Conservation (phyloP, 2,113 vertebrate species). For the Oxyruncus cristatus region DNA sequence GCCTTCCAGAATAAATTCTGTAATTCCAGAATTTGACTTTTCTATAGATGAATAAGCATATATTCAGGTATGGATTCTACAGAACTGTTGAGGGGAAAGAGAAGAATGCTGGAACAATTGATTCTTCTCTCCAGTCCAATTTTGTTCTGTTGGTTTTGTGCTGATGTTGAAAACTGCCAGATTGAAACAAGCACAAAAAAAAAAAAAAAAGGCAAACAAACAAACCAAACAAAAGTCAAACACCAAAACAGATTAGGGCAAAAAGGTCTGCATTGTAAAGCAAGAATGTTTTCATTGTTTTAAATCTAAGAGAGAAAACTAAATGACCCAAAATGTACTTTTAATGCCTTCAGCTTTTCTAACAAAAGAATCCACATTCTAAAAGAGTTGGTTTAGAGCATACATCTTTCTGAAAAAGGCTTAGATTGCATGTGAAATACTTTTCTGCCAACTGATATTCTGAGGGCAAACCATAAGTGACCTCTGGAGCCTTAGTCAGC, state of each 20-base stretch:
- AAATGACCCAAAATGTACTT: background rate
- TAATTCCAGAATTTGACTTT: background rate
- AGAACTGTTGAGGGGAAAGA: background rate
- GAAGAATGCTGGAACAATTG: background rate
- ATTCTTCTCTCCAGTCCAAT: background rate
- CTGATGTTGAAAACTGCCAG: background rate
- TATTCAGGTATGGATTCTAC: background rate
- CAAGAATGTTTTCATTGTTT: background rate
- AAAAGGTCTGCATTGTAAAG: background rate
- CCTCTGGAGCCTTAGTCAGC: slow-evolving; percentile 46
- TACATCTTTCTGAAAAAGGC: slow-evolving; percentile 34
- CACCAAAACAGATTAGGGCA: background rate
- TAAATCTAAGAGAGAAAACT: background rate
- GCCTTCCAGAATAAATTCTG: background rate
- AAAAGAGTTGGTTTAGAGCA: background rate
- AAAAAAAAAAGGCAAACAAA: background rate
- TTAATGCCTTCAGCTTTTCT: background rate
- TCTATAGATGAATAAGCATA: background rate
- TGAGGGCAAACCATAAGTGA: slow-evolving; percentile 29
- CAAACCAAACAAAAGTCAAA: background rate
- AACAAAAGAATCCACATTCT: background rate
- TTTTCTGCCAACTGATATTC: slow-evolving; percentile 2
- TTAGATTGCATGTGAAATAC: slow-evolving; percentile 41
- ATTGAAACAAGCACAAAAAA: background rate
- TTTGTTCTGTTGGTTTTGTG: background rate